Conservation (phyloP, 2,888 invertebrate species). For the Auanema freiburgensis region DNA sequence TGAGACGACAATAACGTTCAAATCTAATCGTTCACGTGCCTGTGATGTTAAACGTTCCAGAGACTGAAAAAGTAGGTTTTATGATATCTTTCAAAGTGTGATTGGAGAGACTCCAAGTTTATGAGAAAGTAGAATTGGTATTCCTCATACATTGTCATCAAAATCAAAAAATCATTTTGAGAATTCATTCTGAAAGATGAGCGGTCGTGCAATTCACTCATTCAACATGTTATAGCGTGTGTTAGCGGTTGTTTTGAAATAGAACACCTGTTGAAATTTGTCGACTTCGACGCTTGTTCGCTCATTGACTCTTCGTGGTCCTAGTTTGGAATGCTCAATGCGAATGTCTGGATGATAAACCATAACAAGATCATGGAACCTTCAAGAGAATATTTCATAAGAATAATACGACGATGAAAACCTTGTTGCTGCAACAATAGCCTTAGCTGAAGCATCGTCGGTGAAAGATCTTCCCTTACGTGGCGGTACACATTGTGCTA, state of each 20-base stretch:
- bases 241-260: no score
- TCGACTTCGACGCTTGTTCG: slow-evolving; percentile 27
- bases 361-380: slow-evolving; percentile 41
- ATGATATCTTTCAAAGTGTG: neutral
- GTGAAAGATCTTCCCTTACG: slow-evolving; percentile 28
- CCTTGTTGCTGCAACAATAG: slow-evolving; percentile 40
- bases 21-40: slow-evolving; percentile 42
- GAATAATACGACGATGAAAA: slow-evolving; percentile 13
- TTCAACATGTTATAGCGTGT: no score
- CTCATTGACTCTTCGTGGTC: slow-evolving; percentile 28
- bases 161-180: neutral
- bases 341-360: slow-evolving; percentile 41
- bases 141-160: no score
- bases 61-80: slow-evolving; percentile 17
- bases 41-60: slow-evolving; percentile 37
- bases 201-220: no score
- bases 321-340: slow-evolving; percentile 33
- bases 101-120: neutral
- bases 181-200: no score
- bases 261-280: slow-evolving; percentile 30
- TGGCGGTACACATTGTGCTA: slow-evolving; percentile 35
- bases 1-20: slow-evolving; percentile 48
- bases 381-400: slow-evolving; percentile 13
- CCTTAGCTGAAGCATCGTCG: slow-evolving; percentile 29
- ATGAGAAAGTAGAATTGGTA: no score